Evolutionary conservation across 2,888 invertebrate species (phyloP), one percentile per base, ranked within the genome.

Genomic region (Drosophila nr. medialis): DNA sequence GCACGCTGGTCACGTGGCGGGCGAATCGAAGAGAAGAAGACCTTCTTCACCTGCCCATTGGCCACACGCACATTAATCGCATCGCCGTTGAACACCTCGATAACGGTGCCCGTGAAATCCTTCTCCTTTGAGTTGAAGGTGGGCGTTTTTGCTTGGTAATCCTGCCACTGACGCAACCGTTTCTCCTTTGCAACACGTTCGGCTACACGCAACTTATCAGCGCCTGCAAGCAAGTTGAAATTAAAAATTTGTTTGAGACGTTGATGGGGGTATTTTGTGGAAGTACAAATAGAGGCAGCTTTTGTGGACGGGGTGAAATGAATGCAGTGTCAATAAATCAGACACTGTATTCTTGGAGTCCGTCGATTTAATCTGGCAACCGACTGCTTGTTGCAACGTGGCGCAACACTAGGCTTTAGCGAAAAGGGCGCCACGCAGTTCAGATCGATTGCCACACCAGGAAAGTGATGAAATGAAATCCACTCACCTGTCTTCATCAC

Each of bases 81-180:
- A 93, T 99, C 99, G 0, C 98, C 99, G 91, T 98, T 98, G 7
- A 98, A 96, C 42, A 99, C 96, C 93, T 99, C 99, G 27, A 97
- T 94, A 0, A 98, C 98, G 1, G 95, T 96, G 3, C 96, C 98
- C 10, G 94, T 94, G 89, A 96, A 97, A 86, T 98, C 97, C 85
- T 96, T 96, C 81, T 97, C 97, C 91, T 96, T 96, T 5, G 95
- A 95, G 27, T 96, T 95, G 59, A 96, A 95, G 76, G 95, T 94
- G 0, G 96, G 96, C 7, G 95, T 95, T 76, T 94, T 95, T 34
- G 97, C 96, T 82, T 95, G 96, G 93, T 97, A 99, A 90, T 98
- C 97, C 80, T 96, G 96, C 99, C 99, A 99, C 51, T 98, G 94
- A 24, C 98, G 95, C 3, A 97, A 93, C 76, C 96, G 96, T 64